These are phyloP conservation scores for Tor tambroides DNA, from an alignment of 2,113 vertebrate genomes.

Conservation along the genomic window DNA sequence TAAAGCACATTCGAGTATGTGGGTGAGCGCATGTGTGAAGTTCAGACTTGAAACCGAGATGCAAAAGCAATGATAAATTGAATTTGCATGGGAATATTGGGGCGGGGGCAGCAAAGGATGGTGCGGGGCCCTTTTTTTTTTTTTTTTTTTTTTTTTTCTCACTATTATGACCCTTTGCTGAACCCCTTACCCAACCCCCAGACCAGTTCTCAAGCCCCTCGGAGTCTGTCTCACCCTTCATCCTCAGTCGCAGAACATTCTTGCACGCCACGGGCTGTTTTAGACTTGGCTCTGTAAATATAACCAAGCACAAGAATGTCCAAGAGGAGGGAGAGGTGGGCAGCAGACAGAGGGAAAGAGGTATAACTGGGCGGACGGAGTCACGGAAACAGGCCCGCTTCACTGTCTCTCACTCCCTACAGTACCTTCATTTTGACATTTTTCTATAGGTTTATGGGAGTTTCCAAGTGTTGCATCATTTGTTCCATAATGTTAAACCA, in stretches of 20 bases:
- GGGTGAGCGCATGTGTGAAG: slow-evolving; percentile 7
- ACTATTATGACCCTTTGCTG: slow-evolving; percentile 23
- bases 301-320: slow-evolving; percentile 40
- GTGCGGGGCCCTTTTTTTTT: not conserved
- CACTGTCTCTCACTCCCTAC: not conserved
- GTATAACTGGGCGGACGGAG: slow-evolving; percentile 15
- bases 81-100: slow-evolving; percentile 28
- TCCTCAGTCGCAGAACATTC: slow-evolving; percentile 12
- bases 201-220: slow-evolving; percentile 8
- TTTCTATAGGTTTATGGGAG: slow-evolving; percentile 28
- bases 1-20: slow-evolving; percentile 14
- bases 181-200: slow-evolving; percentile 12
- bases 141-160: no score
- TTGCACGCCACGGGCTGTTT: slow-evolving; percentile 44
- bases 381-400: not conserved
- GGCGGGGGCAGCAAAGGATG: not conserved
- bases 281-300: slow-evolving; percentile 49
- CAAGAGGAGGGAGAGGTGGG: slow-evolving; percentile 10
- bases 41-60: not conserved
- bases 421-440: not conserved
- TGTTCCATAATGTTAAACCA: slow-evolving; percentile 46
- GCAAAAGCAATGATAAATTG: slow-evolving; percentile 19
- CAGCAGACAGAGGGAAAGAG: slow-evolving; percentile 20
- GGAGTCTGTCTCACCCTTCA: slow-evolving; percentile 38
- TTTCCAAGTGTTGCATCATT: slow-evolving; percentile 30